Conservation (phyloP, 2,113 vertebrate genomes). For the Microtus pennsylvanicus region DNA sequence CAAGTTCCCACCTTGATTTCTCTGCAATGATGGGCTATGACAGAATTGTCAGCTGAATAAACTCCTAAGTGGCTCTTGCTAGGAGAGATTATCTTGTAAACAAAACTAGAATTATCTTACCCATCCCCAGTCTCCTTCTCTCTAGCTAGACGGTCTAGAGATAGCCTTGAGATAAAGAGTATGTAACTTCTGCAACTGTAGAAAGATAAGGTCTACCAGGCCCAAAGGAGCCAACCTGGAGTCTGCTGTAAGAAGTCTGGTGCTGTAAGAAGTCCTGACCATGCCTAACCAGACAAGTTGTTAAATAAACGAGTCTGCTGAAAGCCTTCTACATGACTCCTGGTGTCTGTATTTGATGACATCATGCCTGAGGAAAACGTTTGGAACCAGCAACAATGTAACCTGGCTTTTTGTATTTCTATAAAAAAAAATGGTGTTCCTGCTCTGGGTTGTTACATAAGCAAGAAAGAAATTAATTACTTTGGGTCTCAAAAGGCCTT, state of each 20-base stretch:
- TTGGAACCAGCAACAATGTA: too few species aligned
- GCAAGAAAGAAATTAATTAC: conserved; percentile 28
- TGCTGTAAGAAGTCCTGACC: too few species aligned
- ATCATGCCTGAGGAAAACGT: too few species aligned
- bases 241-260: too few species aligned
- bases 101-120: not conserved
- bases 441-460: conserved; percentile 1
- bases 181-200: not conserved
- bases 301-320: too few species aligned
- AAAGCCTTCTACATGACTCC: too few species aligned
- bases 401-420: not conserved
- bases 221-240: too few species aligned
- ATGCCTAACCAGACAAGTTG: too few species aligned
- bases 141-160: not conserved
- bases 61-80: not conserved
- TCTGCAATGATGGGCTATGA: not conserved
- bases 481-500: not conserved
- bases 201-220: too few species aligned
- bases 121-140: not conserved
- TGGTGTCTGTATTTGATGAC: too few species aligned
- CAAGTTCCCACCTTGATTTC: not conserved
- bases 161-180: not conserved
- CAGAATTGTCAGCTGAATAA: not conserved
- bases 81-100: not conserved
- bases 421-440: not conserved